Evolutionary conservation across 2,113 vertebrate genomes (phyloP).

Genomic region (Rhinopithecus roxellana): DNA sequence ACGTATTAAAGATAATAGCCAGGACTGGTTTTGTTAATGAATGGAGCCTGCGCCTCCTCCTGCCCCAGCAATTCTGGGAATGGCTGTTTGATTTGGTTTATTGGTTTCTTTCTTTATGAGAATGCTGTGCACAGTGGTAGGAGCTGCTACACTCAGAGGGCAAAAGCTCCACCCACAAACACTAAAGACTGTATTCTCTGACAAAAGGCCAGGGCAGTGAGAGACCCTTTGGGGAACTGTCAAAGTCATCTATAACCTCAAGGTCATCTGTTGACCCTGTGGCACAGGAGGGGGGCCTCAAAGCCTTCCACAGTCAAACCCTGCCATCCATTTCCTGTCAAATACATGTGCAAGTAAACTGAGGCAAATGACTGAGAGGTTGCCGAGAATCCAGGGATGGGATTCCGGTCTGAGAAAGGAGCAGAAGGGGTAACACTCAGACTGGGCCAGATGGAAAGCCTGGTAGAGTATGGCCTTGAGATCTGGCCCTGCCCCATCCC

Average conservation of each 20-base stretch:
- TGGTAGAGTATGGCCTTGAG: neutral
- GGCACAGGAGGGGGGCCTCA: neutral
- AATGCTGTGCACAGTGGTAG: neutral
- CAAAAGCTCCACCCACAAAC: neutral
- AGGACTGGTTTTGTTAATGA: slow-evolving; percentile 20
- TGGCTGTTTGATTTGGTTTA: neutral
- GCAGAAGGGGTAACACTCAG: neutral
- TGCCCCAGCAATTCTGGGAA: slow-evolving; percentile 24
- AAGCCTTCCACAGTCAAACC: neutral
- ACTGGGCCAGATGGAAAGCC: neutral
- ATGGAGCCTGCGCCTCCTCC: neutral
- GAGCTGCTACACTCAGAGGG: neutral
- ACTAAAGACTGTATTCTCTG: neutral
- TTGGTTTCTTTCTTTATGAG: neutral
- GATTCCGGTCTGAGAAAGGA: neutral
- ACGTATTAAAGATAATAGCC: slow-evolving; percentile 25
- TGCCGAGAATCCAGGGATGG: neutral
- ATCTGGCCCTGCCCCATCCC: neutral
- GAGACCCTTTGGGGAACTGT: neutral
- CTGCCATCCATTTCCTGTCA: neutral
- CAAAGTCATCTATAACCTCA: neutral
- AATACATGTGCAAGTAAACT: neutral
- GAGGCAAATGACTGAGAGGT: neutral
- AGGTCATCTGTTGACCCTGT: neutral
- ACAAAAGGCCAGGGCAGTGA: neutral